Percentiles rank a stretch among this genome's conserved stretches.
phyloP scores from a whole-genome alignment of 2,113 vertebrate species.

The Myxocyprinus asiaticus region DNA sequence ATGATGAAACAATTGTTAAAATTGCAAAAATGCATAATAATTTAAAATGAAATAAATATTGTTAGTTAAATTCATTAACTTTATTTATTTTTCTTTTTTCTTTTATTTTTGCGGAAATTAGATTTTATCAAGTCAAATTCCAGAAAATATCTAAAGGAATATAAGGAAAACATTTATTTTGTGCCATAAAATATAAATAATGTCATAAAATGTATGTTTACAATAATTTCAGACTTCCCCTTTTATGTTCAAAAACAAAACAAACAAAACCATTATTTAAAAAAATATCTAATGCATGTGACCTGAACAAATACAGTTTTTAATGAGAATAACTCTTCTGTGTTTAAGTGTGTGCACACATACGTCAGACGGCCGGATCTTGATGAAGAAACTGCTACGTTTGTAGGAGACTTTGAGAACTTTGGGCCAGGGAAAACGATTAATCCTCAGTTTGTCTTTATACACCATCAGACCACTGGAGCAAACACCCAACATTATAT shows the following conservation, averaged over 20 bases:
- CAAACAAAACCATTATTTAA: background rate
- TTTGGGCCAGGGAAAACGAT: conserved; percentile 98
- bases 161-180: too few relatives aligned
- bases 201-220: background rate
- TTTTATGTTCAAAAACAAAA: background rate
- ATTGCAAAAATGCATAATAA: too few relatives aligned
- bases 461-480: conserved; percentile 96
- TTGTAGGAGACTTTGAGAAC: conserved; percentile 98
- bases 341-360: background rate
- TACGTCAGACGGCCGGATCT: conserved; percentile 96
- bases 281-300: background rate
- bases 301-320: background rate
- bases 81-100: too few relatives aligned
- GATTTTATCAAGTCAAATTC: too few relatives aligned
- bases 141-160: too few relatives aligned
- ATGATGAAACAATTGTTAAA: too few relatives aligned
- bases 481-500: conserved; percentile 95
- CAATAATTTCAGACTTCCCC: background rate
- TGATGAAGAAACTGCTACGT: conserved; percentile 97
- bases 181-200: too few relatives aligned
- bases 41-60: too few relatives aligned
- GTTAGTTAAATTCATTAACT: too few relatives aligned
- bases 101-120: too few relatives aligned
- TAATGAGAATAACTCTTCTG: background rate
- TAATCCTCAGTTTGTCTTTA: conserved; percentile 97